phyloP scores from a whole-genome alignment of 2,113 vertebrate species.

The Oryzias celebensis region DNA sequence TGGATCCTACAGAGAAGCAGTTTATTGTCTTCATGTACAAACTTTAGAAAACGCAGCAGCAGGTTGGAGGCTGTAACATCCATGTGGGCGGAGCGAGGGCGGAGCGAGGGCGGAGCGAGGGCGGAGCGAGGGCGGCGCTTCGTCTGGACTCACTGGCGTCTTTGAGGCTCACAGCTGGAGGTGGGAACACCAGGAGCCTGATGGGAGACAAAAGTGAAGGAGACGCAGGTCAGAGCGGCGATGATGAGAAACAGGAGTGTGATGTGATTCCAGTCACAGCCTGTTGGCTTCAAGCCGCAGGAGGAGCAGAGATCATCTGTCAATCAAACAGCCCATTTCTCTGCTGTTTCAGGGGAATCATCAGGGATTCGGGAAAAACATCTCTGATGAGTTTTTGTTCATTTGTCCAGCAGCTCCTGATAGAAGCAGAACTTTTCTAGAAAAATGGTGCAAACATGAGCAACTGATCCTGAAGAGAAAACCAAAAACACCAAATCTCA shows the following conservation, averaged over 20 bases:
- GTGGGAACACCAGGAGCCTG: slow-evolving; percentile 20
- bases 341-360: no score
- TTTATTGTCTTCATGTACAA: slow-evolving; percentile 53
- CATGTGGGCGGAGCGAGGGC: neutral
- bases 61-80: neutral
- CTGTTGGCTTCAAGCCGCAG: neutral
- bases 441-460: no score
- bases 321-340: no score
- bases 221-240: slow-evolving; percentile 7
- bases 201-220: slow-evolving; percentile 8
- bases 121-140: neutral
- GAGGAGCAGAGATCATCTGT: no score
- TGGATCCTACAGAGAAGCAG: no score
- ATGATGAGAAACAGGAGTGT: neutral
- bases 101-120: slow-evolving; percentile 1
- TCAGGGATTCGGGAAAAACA: no score
- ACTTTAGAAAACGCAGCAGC: slow-evolving; percentile 5
- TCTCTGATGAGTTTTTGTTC: no score
- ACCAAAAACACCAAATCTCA: no score
- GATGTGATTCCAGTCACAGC: slow-evolving; percentile 4
- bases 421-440: no score
- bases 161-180: slow-evolving; percentile 29
- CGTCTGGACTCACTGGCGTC: neutral
- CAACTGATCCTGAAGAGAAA: no score
- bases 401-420: no score